phyloP scores from a whole-genome alignment of 2,888 invertebrate species.

The Bellardia bayeri region DNA sequence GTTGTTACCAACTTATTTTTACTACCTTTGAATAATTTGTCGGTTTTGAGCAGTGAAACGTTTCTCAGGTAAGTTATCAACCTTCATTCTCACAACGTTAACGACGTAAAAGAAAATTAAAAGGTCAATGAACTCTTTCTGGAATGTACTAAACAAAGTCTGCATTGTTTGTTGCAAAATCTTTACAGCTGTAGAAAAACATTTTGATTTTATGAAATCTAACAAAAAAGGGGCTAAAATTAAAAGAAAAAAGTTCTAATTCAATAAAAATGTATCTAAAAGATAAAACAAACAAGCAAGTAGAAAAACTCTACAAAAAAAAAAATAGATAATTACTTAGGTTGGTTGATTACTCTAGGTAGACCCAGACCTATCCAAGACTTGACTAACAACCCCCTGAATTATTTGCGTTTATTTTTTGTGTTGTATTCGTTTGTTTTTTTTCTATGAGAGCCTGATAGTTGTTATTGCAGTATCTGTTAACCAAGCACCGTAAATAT shows the following conservation, averaged over 20 bases:
- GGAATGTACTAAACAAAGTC: constrained; percentile 33
- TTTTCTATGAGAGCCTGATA: constrained; percentile 29
- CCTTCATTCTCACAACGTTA: constrained; percentile 60
- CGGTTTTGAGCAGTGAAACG: not conserved
- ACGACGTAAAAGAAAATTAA: constrained; percentile 30
- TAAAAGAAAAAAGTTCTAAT: not conserved
- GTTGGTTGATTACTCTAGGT: constrained; percentile 23
- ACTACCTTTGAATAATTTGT: constrained; percentile 2
- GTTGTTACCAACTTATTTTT: not conserved
- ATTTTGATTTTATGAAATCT: constrained; percentile 10
- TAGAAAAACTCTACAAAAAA: constrained; percentile 22
- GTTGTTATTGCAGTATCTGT: constrained; percentile 47
- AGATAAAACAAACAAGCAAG: constrained; percentile 17
- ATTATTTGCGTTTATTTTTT: constrained; percentile 37
- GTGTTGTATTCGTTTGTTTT: constrained; percentile 9
- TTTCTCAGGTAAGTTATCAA: constrained; percentile 42
- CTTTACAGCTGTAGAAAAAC: constrained; percentile 31
- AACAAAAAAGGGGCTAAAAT: not conserved
- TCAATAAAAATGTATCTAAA: constrained; percentile 29
- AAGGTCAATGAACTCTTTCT: constrained; percentile 53
- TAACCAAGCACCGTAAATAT: constrained; percentile 67
- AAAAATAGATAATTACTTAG: constrained; percentile 56
- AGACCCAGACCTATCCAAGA: constrained; percentile 26
- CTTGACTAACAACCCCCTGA: constrained; percentile 40
- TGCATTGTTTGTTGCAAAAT: not conserved